Base-by-base conservation (phyloP, 2,797 vertebrate species). In the Oophaga sylvatica region DNA sequence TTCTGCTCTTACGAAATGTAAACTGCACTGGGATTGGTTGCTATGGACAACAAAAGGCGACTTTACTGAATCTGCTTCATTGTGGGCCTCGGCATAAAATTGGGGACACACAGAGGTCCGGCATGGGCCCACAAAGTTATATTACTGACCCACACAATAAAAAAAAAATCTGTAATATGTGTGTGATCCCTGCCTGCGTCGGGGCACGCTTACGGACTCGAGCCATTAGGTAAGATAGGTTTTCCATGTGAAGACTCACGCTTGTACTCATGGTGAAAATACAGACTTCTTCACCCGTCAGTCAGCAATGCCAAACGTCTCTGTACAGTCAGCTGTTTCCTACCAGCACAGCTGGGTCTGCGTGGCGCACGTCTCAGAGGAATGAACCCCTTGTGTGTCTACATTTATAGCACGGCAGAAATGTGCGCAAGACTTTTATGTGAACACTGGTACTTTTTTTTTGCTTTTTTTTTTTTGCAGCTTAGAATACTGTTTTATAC, bases 261-360 rank as follows among this genome's bases (percentile, higher is more conserved):
- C 90, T 92, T 90, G 73, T 67, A 83, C 26, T 92, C 41, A 60
- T 20, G 0, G 10, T 65, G 84, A 86, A 87, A 81, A 89, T 83
- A 12, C 16, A 90, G 90, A 16, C 82, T 88, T 90, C 91, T 90
- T 92, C 89, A 59, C 71, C 83, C 85, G 82, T 90, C 67, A 90
- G 85, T 81, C 89, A n/a, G 90, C 2, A n/a, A 80, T 89, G 89
- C 89, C 90, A 91, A 80, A 87, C 90, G 90, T 0, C 87, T 90
- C n/a, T 15, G 17, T 13, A 2, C 2, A 82, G 90, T 89, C 93
- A 93, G 92, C 89, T 93, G 93, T 90, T 87, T 77, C 81, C 80
- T 85, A 1, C 0, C 2, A 0, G 3, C 90, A 91, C 92, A 93
- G 92, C 92, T 93, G 93, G 92, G 31, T 0, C 53, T 67, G 68